Base-by-base conservation (phyloP, 2,113 vertebrate species). In the Caranx melampygus region DNA sequence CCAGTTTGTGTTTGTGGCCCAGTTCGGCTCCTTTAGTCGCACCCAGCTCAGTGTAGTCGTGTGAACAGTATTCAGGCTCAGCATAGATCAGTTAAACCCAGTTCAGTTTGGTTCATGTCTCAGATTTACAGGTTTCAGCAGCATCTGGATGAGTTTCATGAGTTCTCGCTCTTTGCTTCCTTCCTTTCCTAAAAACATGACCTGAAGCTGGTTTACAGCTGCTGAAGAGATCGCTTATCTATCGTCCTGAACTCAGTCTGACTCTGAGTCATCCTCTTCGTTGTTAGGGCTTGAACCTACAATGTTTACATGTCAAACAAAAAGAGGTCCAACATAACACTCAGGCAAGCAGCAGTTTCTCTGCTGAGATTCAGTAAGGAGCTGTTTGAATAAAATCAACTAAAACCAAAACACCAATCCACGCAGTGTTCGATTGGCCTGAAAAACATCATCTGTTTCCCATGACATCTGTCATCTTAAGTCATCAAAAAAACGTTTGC, bases 51-150 rank as follows among this genome's bases (percentile, higher is more conserved):
- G 57, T 52, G 57, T 42, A 5, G 18, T 34, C 11, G 45, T 77
- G 62, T 68, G 57, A 68, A 65, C 62, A 69, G 55, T 45, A 5
- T 68, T 67, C 58, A 62, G 59, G 77, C 77, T 83, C 75, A 74
- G 74, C 68, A 37, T 40, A 62, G 54, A 75, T 74, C 59, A 70
- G 60, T 61, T 70, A 12, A 26, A 52, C 33, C 62, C 31, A 45
- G 66, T 16, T 73, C 44, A 6, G 65, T 60, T 57, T 26, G 3
- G 58, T 51, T 63, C 61, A 26, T 10, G 57, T 47, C n/a, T 33
- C 5, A 31, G 44, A 68, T 35, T 65, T 52, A 40, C 58, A 59
- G 11, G 60, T 75, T 45, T 72, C 54, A 57, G 60, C 67, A 73
- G 55, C 18, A 8, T 51, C 18, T 20, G 49, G 49, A 51, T 51